Base-by-base conservation (phyloP, 2,797 vertebrate genomes). In the Cyclura pinguis region DNA sequence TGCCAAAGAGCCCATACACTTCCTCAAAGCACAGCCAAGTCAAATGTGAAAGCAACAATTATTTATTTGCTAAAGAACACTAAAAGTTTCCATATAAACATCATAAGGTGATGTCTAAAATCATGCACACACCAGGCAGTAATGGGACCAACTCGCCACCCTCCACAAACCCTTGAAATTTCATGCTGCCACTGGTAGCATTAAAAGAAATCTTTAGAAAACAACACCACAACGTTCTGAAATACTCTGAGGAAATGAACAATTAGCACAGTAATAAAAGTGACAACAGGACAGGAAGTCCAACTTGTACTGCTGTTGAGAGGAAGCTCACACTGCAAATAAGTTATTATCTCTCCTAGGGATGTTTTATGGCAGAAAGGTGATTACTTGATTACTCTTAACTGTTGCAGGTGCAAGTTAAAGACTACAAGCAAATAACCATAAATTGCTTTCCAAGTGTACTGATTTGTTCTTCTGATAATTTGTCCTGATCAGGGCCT, bases 301-400 rank as follows among this genome's bases (percentile, higher is more conserved):
- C 20, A 8, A 84, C 89, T 73, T 2, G 52, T n/a, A 42, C 0
- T 4, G 67, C 91, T 95, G 94, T 69, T 93, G 86, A 32, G 89
- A 92, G 93, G 93, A 91, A 92, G 85, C 0, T 84, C 14, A 94
- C 90, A 35, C 86, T 92, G 50, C 42, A 67, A 80, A 78, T 78
- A 88, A 93, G 89, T 95, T 91, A 93, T 92, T 52, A 89, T 57
- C 74, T 90, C 80, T 77, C 12, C 13, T 90, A 93, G 69, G 14
- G 93, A 96, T 88, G 67, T 90, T 96, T 97, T 96, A 94, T 64
- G 91, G 76, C 87, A 95, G 90, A 93, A 94, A 93, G 73, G 78
- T 92, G 72, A 94, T 94, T 94, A 95, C 18, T 95, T 96, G 92
- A 91, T 92, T 24, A 8, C 85, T 87, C 91, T 13, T 73, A 88